Evolutionary conservation across 2,113 vertebrate genomes (phyloP), one percentile per base, ranked within the genome.

Genomic region (Miniopterus natalensis): DNA sequence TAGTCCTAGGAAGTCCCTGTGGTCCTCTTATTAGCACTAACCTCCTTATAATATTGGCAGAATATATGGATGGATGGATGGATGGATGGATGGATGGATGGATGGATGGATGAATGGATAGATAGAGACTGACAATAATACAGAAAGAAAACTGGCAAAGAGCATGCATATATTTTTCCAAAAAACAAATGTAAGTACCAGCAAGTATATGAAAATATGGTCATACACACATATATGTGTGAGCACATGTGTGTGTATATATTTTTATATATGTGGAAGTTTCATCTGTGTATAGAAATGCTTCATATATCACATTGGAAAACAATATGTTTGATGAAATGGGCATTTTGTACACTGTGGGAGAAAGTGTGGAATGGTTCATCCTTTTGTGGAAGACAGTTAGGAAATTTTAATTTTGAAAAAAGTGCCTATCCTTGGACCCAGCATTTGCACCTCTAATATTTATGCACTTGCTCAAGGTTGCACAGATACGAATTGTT

Each of bases 171-270:
- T 51, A 36, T 6, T 70, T 81, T 93, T 21, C 49, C 70, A 55
- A 78, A 75, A 88, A 36, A n/a, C 47, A 79, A 84, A 23, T 70
- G 14, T 36, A 63, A 68, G 53, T 57, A 77, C 15, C 12, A 45
- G 27, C 6, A 53, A 84, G 17, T 36, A 61, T 29, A 49, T 65
- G 53, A 90, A 90, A 84, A 70, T 61, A 59, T 31, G 9, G 77
- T 29, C 17, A n/a, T 42, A n/a, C 65, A 36, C 23, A 29, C 40
- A 13, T 42, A 17, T 31, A 25, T 17, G 8, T 71, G 25, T 31
- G 2, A 29, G 18, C 8, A 11, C 18, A 7, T 59, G 5, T 70
- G 4, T 29, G 1, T 25, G 1, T n/a, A 6, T 42, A 25, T 53
- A 6, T 42, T 10, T 71, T 4, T 63, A 1, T 18, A 2, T 18